phyloP scores from a whole-genome alignment of 1,140 invertebrate species.

The Drosophila ohnishii region DNA sequence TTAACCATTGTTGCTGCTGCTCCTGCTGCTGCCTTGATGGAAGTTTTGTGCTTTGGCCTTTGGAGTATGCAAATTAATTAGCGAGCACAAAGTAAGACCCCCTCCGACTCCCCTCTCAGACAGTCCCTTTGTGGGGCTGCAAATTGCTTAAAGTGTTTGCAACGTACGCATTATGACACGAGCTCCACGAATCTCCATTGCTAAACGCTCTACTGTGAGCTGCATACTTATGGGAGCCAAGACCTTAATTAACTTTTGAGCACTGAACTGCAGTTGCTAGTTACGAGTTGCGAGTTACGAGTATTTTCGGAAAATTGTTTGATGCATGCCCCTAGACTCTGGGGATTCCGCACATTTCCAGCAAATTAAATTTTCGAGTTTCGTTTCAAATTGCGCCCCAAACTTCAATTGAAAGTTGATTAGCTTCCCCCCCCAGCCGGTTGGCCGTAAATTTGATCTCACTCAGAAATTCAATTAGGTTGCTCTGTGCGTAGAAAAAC shows the following conservation, averaged over 20 bases:
- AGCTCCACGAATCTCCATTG: background rate
- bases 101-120: background rate
- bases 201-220: conserved; percentile 10
- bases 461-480: conserved; percentile 59
- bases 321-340: conserved; percentile 1
- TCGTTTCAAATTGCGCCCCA: conserved; percentile 20
- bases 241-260: conserved; percentile 44
- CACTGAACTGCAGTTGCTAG: conserved; percentile 19
- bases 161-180: conserved; percentile 38
- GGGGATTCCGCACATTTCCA: conserved; percentile 17
- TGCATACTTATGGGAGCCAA: conserved; percentile 33
- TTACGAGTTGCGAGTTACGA: background rate
- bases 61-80: conserved; percentile 62
- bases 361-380: conserved; percentile 41
- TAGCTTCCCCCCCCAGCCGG: conserved; percentile 7
- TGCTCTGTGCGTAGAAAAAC: conserved; percentile 27
- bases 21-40: conserved; percentile 28
- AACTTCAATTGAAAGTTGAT: conserved; percentile 41
- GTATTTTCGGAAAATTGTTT: conserved; percentile 1
- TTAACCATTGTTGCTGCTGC: conserved; percentile 19
- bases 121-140: background rate
- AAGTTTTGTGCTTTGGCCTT: conserved; percentile 52
- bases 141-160: conserved; percentile 39
- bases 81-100: conserved; percentile 14
- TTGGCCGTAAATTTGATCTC: conserved; percentile 25